phyloP scores from a whole-genome alignment of 2,113 vertebrate genomes.

The Saguinus imperator region DNA sequence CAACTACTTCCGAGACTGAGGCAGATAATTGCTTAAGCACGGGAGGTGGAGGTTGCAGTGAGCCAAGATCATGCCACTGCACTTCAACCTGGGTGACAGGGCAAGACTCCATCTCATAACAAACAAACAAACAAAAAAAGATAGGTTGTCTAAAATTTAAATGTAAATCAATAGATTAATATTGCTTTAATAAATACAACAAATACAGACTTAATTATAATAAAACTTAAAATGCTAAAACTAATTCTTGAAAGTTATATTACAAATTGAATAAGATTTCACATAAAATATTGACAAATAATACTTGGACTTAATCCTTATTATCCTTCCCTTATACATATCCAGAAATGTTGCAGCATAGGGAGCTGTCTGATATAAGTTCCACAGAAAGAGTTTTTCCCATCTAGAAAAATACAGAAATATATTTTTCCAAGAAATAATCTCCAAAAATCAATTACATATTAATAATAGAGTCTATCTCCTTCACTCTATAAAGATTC shows the following conservation, averaged over 20 bases:
- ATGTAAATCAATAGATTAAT: background rate
- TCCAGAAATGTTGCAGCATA: background rate
- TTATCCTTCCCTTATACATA: background rate
- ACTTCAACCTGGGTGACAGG: too few species aligned
- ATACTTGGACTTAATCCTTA: background rate
- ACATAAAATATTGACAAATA: slow-evolving; percentile 27
- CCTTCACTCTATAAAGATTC: background rate
- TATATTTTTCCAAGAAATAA: slow-evolving; percentile 3
- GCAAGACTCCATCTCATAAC: too few species aligned
- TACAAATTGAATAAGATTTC: slow-evolving; percentile 42
- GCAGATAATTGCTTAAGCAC: too few species aligned
- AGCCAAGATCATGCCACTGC: too few species aligned
- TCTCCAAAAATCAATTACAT: background rate
- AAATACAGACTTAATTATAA: background rate
- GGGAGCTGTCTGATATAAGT: slow-evolving; percentile 5
- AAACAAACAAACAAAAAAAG: background rate
- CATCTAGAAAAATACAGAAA: background rate
- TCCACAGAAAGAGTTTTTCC: background rate
- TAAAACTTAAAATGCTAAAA: slow-evolving; percentile 31
- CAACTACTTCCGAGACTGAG: too few species aligned
- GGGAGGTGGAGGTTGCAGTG: too few species aligned
- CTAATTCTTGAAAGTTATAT: slow-evolving; percentile 4
- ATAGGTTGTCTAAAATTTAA: slow-evolving; percentile 8
- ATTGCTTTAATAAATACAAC: slow-evolving; percentile 21
- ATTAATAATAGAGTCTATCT: background rate